phyloP scores from a whole-genome alignment of 2,113 vertebrate genomes.

The Ammodytes marinus region DNA sequence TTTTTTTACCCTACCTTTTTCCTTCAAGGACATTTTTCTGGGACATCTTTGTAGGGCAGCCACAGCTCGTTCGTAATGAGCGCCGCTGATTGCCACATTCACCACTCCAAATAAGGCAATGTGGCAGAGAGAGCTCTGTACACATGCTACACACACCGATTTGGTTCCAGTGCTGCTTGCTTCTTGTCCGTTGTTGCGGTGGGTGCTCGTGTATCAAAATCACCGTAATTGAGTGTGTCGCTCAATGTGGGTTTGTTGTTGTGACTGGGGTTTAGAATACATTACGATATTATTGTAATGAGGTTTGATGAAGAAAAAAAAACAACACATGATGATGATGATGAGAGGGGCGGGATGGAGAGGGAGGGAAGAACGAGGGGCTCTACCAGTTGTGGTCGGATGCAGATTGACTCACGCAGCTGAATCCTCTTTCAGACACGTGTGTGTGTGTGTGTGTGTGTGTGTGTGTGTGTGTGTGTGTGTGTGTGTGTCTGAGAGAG shows the following conservation, averaged over 20 bases:
- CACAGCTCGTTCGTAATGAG: constrained; percentile 61
- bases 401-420: constrained; percentile 74
- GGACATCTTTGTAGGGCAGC: constrained; percentile 74
- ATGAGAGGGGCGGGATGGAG: constrained; percentile 69
- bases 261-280: constrained; percentile 70
- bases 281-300: constrained; percentile 79
- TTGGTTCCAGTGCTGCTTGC: constrained; percentile 24
- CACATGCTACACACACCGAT: constrained; percentile 17
- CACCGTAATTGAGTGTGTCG: constrained; percentile 57
- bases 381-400: constrained; percentile 56
- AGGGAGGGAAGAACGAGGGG: constrained; percentile 37
- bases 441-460: constrained; percentile 37
- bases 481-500: constrained; percentile 24
- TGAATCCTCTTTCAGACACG: constrained; percentile 77
- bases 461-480: constrained; percentile 27
- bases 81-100: constrained; percentile 66
- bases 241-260: constrained; percentile 70
- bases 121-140: constrained; percentile 19
- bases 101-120: constrained; percentile 49
- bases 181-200: constrained; percentile 14
- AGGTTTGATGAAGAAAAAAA: constrained; percentile 39
- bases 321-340: constrained; percentile 23
- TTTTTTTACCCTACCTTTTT: constrained; percentile 11
- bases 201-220: constrained; percentile 57
- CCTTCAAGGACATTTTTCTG: constrained; percentile 75